Base-by-base conservation (phyloP, 2,797 vertebrate species). In the Lithobates pipiens region DNA sequence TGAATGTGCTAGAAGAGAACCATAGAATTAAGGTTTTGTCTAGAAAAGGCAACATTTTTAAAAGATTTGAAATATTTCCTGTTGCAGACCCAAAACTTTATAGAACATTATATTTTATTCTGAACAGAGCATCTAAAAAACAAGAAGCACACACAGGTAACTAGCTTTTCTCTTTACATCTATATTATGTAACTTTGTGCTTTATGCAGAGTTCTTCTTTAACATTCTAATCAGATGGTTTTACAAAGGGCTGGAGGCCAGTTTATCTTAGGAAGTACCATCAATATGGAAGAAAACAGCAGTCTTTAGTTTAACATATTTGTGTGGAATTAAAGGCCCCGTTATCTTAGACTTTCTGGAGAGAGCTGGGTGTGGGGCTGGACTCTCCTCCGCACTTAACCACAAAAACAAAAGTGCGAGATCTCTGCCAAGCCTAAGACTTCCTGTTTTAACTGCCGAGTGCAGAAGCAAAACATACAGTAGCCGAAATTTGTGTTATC, bases 181-280 rank as follows among this genome's bases (percentile, higher is more conserved):
- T 54, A 5, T 54, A 54, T 16, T 54, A 54, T 5, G 13, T 46
- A 46, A 46, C 44, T 11, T 13, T 9, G 39, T 46, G 44, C 44
- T 46, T 46, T 15, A 46, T 46, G 13, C 44, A 25, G 61, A 65
- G n/a, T 65, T 2, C n/a, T 21, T 3, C 61, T 65, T 65, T 25
- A 65, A 10, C 50, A 25, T 23, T 21, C 21, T 1, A 65, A 9
- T 23, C 61, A 57, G 44, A 39, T n/a, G 5, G 23, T 27, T 25
- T 15, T 39, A 6, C 11, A 15, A 23, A 54, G 78, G 67, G n/a
- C 68, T 21, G 32, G 6, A 75, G 27, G 0, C 29, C 50, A 39
- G 70, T 74, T 74, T 85, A 65, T 78, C 76, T 77, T 68, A 80
- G 83, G 83, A 85, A 80, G 83, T 79, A 50, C n/a, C 71, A 69